Percentiles rank a stretch among this genome's conserved stretches.
Evolutionary conservation across 2,797 vertebrate genomes (phyloP).

Genomic region (Platalea minor): DNA sequence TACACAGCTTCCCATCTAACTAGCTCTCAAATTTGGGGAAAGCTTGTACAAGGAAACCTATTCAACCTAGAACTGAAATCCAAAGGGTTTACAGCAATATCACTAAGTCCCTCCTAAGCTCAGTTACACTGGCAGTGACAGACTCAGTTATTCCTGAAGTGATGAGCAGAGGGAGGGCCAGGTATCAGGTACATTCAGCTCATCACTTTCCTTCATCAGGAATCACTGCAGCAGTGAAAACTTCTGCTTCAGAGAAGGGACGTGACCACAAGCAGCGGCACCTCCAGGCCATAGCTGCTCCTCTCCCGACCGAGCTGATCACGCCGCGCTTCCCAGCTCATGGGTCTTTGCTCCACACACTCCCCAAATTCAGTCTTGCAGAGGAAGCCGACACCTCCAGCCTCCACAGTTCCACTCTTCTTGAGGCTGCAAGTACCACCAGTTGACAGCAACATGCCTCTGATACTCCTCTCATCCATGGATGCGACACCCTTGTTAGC

Average conservation of each 20-base stretch:
- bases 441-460: neutral
- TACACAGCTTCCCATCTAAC: neutral
- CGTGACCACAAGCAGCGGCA: neutral
- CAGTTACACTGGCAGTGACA: neutral
- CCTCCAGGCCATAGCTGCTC: neutral
- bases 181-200: neutral
- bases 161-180: neutral
- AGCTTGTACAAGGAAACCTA: neutral
- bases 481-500: neutral
- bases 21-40: neutral
- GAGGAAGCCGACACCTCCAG: neutral
- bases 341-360: fast-evolving
- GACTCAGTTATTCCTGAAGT: neutral
- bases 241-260: neutral
- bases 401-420: neutral
- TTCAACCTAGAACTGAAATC: neutral
- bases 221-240: neutral
- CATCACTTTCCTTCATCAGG: neutral
- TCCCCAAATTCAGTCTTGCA: neutral
- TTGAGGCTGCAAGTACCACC: neutral
- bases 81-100: neutral
- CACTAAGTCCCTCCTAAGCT: neutral
- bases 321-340: fast-evolving
- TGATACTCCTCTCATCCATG: fast-evolving
- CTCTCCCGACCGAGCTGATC: neutral